Conservation (phyloP, 2,888 invertebrate species). For the Ormyrus thymus region DNA sequence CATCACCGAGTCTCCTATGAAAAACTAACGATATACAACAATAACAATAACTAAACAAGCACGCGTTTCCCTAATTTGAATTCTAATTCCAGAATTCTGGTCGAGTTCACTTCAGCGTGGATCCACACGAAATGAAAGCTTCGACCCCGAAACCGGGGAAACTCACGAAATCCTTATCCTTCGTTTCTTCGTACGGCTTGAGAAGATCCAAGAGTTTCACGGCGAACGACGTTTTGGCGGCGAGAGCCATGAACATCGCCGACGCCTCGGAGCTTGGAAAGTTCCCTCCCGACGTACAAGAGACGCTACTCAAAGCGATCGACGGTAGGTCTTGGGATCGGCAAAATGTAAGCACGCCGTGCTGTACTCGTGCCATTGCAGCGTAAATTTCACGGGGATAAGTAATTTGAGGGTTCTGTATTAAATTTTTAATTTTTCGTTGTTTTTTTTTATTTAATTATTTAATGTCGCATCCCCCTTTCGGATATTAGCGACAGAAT, state of each 20-base stretch:
- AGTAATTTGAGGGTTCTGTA: too few species aligned
- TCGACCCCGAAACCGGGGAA: slow-evolving; percentile 66
- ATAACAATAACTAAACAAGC: too few species aligned
- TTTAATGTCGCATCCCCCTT: too few species aligned
- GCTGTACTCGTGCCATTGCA: too few species aligned
- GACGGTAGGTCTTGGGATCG: slow-evolving; percentile 76
- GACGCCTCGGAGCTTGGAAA: slow-evolving; percentile 86
- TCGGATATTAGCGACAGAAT: too few species aligned
- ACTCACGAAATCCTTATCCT: slow-evolving; percentile 71
- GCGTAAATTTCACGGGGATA: too few species aligned
- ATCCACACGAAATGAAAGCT: slow-evolving; percentile 60
- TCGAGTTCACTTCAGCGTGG: slow-evolving; percentile 70
- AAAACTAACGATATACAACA: too few species aligned
- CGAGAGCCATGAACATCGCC: slow-evolving; percentile 77
- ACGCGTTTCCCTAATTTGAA: too few species aligned
- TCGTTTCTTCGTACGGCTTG: slow-evolving; percentile 75
- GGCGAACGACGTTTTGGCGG: slow-evolving; percentile 82
- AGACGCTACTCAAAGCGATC: slow-evolving; percentile 84
- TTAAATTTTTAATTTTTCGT: too few species aligned
- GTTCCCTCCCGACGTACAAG: slow-evolving; percentile 85
- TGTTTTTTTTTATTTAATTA: too few species aligned
- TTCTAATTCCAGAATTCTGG: slow-evolving; percentile 61
- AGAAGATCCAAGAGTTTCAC: slow-evolving; percentile 90
- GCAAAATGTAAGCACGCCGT: too few species aligned
- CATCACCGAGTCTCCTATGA: too few species aligned